Evolutionary conservation across 2,797 vertebrate species (phyloP), one percentile per base, ranked within the genome.

Genomic region (Rhinatrema bivittatum): DNA sequence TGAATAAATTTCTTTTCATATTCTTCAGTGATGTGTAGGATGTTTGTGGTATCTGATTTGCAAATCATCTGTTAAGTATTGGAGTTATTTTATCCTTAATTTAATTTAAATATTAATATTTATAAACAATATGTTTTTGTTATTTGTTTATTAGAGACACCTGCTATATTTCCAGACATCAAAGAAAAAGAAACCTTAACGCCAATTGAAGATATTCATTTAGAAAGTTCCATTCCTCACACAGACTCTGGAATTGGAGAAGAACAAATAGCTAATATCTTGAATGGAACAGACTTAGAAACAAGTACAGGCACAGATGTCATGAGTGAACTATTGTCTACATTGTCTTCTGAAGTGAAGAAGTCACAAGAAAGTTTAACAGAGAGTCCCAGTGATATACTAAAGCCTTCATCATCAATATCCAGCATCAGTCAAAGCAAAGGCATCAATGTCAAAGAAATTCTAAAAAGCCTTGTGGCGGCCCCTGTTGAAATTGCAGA

Each of bases 391-490:
- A 71, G 42, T 28, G 88, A 91, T 46, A 60, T 80, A 30, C 40
- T 91, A 43, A 93, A 90, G 46, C 74, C 73, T 0, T 59, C 89
- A 21, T 76, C 87, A 9, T 91, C 91, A 3, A 82, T 90, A 78
- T 85, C 85, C 41, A 90, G 87, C 67, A 85, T 92, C 45, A 90
- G 86, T 68, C 91, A 91, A 66, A 88, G 80, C 65, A 93, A 90
- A 74, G 90, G 91, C 55, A 90, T 96, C 63, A 97, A 94, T 42
- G 88, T 98, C 39, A 96, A 91, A 67, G 91, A 97, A 72, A 98
- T 98, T 60, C 53, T 98, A 43, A 96, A 92, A 76, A 98, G 92
- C 48, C 82, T 98, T 28, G 94, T 98, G 36, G 91, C 94, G 7
- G 79, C 91, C n/a, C 93, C 94, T 1, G 70, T 88, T 37, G 91